phyloP scores from a whole-genome alignment of 2,888 invertebrate genomes.

The Ferdinandea cuprea region DNA sequence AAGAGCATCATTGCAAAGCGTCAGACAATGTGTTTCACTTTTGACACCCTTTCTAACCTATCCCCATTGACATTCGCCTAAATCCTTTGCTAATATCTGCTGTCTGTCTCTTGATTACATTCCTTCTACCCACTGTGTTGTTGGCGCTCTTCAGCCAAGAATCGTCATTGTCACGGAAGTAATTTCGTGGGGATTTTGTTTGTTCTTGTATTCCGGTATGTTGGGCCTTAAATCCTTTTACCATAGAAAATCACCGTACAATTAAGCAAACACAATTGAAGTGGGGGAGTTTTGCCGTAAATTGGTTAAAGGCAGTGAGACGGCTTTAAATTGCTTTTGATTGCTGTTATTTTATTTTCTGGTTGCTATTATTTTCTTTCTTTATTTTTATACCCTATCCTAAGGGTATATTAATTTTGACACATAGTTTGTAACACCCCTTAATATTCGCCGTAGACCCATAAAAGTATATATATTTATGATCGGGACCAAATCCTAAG shows the following conservation, averaged over 20 bases:
- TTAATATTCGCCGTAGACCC: too few relatives aligned
- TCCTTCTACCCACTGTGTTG: constrained; percentile 26
- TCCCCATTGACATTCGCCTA: constrained; percentile 69
- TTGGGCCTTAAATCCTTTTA: constrained; percentile 67
- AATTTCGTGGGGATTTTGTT: constrained; percentile 73
- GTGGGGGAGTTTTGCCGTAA: constrained; percentile 8
- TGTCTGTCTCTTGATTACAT: constrained; percentile 72
- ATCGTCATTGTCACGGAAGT: constrained; percentile 67
- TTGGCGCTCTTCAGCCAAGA: constrained; percentile 25
- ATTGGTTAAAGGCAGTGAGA: neutral
- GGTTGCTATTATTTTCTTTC: neutral
- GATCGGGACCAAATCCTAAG: too few relatives aligned
- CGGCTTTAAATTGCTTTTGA: constrained; percentile 3
- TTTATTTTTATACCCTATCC: too few relatives aligned
- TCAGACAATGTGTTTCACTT: constrained; percentile 65
- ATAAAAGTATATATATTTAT: too few relatives aligned
- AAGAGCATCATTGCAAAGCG: constrained; percentile 56
- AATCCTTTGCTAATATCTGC: constrained; percentile 72
- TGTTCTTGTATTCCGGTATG: constrained; percentile 51
- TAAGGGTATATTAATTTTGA: too few relatives aligned
- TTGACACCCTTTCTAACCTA: constrained; percentile 47
- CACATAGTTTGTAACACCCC: too few relatives aligned
- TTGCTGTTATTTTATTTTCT: neutral
- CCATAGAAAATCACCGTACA: constrained; percentile 69
- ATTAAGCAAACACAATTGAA: constrained; percentile 70